phyloP scores from a whole-genome alignment of 2,888 invertebrate species.

The Drosophila demipolita region DNA sequence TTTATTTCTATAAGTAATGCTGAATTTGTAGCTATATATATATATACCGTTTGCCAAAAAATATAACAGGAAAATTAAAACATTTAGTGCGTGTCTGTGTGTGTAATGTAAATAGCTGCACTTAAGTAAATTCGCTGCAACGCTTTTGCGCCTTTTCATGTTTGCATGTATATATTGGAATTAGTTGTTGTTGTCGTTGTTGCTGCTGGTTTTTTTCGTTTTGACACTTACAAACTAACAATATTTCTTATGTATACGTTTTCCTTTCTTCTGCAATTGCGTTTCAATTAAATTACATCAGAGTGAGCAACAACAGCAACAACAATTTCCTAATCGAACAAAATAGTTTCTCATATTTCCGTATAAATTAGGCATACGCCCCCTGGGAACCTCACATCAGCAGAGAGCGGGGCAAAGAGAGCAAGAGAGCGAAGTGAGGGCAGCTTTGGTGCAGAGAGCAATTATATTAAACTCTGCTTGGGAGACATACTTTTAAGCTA shows the following conservation, averaged over 20 bases:
- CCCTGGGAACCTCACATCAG: slow-evolving; percentile 15
- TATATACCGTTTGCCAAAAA: slow-evolving; percentile 8
- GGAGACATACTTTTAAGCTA: background rate
- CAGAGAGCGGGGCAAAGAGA: slow-evolving; percentile 4
- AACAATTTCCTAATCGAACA: slow-evolving; percentile 54
- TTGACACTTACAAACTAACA: slow-evolving; percentile 51
- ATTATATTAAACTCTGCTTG: background rate
- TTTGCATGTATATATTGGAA: slow-evolving; percentile 41
- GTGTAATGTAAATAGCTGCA: slow-evolving; percentile 17
- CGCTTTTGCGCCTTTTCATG: slow-evolving; percentile 42
- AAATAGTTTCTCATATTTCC: slow-evolving; percentile 54
- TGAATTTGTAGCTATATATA: background rate
- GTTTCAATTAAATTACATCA: slow-evolving; percentile 77
- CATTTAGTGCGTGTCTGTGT: slow-evolving; percentile 17
- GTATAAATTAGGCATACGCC: slow-evolving; percentile 47
- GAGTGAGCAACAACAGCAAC: slow-evolving; percentile 36
- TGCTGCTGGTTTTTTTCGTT: slow-evolving; percentile 32
- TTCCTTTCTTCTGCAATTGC: slow-evolving; percentile 63
- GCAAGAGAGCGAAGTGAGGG: background rate
- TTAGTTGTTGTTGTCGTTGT: slow-evolving; percentile 37
- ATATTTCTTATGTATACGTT: slow-evolving; percentile 10
- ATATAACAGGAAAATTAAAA: slow-evolving; percentile 13
- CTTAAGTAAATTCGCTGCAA: slow-evolving; percentile 38
- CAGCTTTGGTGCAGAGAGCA: background rate
- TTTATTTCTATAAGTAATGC: background rate